Evolutionary conservation across 1,140 invertebrate genomes (phyloP), one percentile per base, ranked within the genome.

Genomic region (Onthophagus taurus): DNA sequence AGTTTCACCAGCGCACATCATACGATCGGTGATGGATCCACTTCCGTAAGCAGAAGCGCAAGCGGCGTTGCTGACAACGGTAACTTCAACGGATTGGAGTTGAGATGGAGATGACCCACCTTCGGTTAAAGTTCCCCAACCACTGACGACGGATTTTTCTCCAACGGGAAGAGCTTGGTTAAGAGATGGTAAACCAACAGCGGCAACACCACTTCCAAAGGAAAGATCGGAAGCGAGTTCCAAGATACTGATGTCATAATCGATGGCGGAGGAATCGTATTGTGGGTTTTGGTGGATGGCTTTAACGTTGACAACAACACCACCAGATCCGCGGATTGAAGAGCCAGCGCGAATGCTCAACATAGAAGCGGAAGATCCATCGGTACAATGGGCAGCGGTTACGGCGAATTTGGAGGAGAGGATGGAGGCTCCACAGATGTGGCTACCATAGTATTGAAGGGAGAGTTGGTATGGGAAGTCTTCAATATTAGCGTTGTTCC

Each of bases 1-100:
- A 0, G 63, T 53, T 41, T 72, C 75, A 5, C 82, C 82, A 36
- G 83, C 83, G 56, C 85, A 88, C 13, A 85, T 59, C 77, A 84
- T 83, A 9, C 74, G 75, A 5, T 74, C 58, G 2, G 74, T 74
- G 23, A 87, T 69, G 2, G 53, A n/a, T 1, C 54, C 60, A 12
- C 58, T 44, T n/a, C 18, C 14, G 29, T 68, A 63, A 1, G 64
- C 52, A 7, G 50, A 16, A 2, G 44, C 48, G 49, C 72, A 75
- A 3, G 23, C 11, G 0, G 30, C 31, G 8, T 44, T 44, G 11
- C 47, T 49, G 1, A 72, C 42, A 13, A 67, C 52, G 0, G 70
- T 71, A n/a, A 74, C 48, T 7, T 54, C 46, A 0, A 70, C 61
- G 12, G 58, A 69, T 47, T 65, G 64, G 19, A 78, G 66, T 2